Conservation (phyloP, 2,888 invertebrate species). For the Eupsilia transversa region DNA sequence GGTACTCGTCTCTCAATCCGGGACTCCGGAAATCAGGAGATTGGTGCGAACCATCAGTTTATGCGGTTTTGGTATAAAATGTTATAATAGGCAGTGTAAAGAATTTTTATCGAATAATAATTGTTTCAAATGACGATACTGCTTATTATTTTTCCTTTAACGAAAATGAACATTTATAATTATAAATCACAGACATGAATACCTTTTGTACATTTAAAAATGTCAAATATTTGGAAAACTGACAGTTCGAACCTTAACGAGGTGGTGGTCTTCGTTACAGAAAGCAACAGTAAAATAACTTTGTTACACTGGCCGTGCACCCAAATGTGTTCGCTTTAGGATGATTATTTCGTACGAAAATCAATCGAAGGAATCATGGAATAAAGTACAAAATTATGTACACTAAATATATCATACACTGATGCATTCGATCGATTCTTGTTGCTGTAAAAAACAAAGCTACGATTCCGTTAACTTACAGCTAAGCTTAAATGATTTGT, state of each 20-base stretch:
- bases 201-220: background rate
- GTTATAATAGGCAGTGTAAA: background rate
- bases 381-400: slow-evolving; percentile 30
- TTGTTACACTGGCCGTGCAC: slow-evolving; percentile 84
- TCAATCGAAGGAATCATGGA: slow-evolving; percentile 72
- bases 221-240: slow-evolving; percentile 14
- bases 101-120: background rate
- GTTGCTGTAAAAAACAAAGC: slow-evolving; percentile 81
- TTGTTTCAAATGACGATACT: background rate
- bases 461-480: slow-evolving; percentile 81
- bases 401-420: slow-evolving; percentile 16
- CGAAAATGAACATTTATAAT: background rate
- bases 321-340: slow-evolving; percentile 77
- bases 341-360: slow-evolving; percentile 71
- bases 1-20: slow-evolving; percentile 8
- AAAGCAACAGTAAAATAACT: slow-evolving; percentile 74
- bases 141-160: background rate
- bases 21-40: slow-evolving; percentile 4
- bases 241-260: slow-evolving; percentile 47
- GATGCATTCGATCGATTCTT: slow-evolving; percentile 72
- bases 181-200: no score
- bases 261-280: slow-evolving; percentile 46
- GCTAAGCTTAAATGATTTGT: slow-evolving; percentile 86
- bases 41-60: slow-evolving; percentile 29
- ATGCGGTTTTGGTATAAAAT: background rate